These are phyloP conservation scores for Drosophila basisetae DNA, from an alignment of 2,888 invertebrate species.

Conservation along the genomic window DNA sequence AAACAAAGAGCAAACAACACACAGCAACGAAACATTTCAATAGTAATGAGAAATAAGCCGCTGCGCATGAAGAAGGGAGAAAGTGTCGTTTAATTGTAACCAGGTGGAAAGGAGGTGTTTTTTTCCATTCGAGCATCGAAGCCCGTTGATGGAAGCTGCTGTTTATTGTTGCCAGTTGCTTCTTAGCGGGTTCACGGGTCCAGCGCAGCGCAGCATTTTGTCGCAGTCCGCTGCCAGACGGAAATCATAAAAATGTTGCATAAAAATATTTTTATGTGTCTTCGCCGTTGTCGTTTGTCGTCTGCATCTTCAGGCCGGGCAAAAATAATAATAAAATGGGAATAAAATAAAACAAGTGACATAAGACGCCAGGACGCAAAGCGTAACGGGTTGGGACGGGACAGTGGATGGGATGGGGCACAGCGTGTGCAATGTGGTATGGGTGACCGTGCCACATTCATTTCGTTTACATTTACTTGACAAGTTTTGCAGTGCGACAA, in stretches of 20 bases:
- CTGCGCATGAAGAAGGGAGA: conserved; percentile 45
- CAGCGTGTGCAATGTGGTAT: conserved; percentile 20
- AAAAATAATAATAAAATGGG: conserved; percentile 76
- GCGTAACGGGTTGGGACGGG: conserved; percentile 31
- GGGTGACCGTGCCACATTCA: conserved; percentile 69
- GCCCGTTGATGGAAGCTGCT: conserved; percentile 4
- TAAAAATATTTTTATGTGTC: conserved; percentile 75
- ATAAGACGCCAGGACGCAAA: conserved; percentile 22
- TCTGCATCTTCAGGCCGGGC: conserved; percentile 43
- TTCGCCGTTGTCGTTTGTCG: conserved; percentile 23
- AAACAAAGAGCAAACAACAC: conserved; percentile 25
- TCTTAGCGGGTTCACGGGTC: not conserved
- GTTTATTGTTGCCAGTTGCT: conserved; percentile 4
- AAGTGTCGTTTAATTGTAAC: conserved; percentile 77
- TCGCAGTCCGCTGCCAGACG: conserved; percentile 63
- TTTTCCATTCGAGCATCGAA: not conserved
- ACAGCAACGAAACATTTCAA: conserved; percentile 52
- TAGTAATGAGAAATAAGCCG: conserved; percentile 70
- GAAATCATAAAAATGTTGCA: conserved; percentile 80
- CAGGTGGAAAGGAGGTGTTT: conserved; percentile 68
- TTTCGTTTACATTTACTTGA: conserved; percentile 78
- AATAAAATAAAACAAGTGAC: conserved; percentile 74
- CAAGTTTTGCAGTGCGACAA: conserved; percentile 71
- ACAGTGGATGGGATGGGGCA: not conserved
- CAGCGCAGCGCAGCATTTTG: conserved; percentile 36